These are phyloP conservation scores for Syrista parreyssii DNA, from an alignment of 2,888 invertebrate species.

Conservation along the genomic window DNA sequence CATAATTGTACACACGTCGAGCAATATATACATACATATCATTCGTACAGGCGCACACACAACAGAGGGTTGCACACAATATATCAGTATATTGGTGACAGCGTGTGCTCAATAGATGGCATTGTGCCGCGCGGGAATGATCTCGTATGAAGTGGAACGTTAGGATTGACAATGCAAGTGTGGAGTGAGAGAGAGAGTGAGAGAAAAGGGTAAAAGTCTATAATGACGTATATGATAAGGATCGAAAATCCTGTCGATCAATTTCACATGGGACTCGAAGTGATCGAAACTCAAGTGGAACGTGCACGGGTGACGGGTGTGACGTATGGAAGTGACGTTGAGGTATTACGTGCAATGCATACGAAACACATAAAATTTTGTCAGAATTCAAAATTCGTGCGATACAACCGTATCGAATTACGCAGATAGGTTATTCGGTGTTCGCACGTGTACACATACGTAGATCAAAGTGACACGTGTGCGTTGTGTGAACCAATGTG, in stretches of 20 bases:
- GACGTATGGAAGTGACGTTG: not conserved
- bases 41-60: not conserved
- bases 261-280: not conserved
- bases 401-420: not conserved
- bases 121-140: not conserved
- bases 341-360: not conserved
- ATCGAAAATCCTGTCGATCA: not conserved
- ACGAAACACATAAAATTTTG: not conserved
- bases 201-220: not conserved
- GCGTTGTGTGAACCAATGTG: not conserved
- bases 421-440: not conserved
- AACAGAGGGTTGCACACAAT: not conserved
- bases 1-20: not conserved
- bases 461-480: not conserved
- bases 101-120: not conserved
- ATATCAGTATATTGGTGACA: not conserved
- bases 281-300: not conserved
- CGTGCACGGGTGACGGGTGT: not conserved
- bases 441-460: not conserved
- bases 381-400: not conserved
- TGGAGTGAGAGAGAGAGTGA: not conserved
- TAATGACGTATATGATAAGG: not conserved
- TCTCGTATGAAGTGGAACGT: not conserved
- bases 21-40: no score
- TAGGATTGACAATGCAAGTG: not conserved